A percentile compares a stretch with the other conserved stretches of the same genome.
These are phyloP conservation scores for Elachura formosa DNA, from an alignment of 2,113 vertebrate genomes.

Conservation along the genomic window DNA sequence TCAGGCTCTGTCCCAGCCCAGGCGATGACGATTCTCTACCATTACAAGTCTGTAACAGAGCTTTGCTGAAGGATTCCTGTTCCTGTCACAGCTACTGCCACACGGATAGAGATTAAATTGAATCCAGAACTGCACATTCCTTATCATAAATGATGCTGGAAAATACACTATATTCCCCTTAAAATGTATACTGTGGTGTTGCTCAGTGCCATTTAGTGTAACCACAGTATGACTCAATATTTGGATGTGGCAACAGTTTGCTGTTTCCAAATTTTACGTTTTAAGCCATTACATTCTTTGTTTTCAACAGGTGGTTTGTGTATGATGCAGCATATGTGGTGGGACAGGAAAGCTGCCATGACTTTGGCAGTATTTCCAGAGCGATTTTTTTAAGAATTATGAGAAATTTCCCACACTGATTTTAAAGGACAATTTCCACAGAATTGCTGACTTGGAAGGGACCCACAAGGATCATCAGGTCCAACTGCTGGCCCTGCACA, in stretches of 20 bases:
- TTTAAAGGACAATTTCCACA: neutral
- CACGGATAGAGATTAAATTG: fast-evolving
- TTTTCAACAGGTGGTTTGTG: neutral
- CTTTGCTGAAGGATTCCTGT: neutral
- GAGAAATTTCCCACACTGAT: neutral
- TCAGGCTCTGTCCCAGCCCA: neutral
- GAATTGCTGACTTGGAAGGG: neutral
- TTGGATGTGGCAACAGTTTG: neutral
- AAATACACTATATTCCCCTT: neutral
- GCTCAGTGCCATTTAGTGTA: neutral
- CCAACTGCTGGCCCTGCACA: no score
- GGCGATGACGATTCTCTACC: neutral
- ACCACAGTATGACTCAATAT: neutral
- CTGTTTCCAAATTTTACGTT: neutral
- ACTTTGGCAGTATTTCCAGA: fast-evolving
- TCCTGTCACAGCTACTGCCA: neutral
- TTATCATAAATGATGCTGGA: neutral
- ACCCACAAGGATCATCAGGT: fast-evolving
- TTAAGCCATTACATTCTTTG: neutral
- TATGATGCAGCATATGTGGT: fast-evolving
- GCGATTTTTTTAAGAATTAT: fast-evolving
- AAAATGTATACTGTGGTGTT: neutral
- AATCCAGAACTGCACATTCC: neutral
- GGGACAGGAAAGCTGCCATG: no score
- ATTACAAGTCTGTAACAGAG: neutral